These are phyloP conservation scores for Synergus itoensis DNA, from an alignment of 2,888 invertebrate genomes.

Conservation along the genomic window DNA sequence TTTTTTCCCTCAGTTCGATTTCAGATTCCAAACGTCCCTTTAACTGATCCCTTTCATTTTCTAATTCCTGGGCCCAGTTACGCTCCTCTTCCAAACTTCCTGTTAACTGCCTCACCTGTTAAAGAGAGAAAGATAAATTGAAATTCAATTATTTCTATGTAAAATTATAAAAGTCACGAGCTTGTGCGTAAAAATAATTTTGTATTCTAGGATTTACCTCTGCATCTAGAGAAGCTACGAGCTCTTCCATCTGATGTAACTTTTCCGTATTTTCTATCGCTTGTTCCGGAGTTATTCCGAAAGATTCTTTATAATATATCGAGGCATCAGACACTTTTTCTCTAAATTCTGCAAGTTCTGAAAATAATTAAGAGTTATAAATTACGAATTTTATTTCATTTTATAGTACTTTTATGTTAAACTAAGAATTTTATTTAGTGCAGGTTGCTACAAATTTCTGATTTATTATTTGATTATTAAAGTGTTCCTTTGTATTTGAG, in stretches of 20 bases:
- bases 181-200: background rate
- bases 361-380: constrained; percentile 9
- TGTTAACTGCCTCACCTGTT: constrained; percentile 70
- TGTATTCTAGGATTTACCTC: constrained; percentile 62
- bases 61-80: constrained; percentile 72
- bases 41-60: constrained; percentile 71
- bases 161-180: too few relatives aligned
- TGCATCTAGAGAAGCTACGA: constrained; percentile 71
- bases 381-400: background rate
- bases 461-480: background rate
- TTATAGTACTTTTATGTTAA: background rate
- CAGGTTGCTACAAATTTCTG: background rate
- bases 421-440: background rate
- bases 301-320: constrained; percentile 69
- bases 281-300: constrained; percentile 71
- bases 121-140: background rate
- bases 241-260: constrained; percentile 71
- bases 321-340: constrained; percentile 65
- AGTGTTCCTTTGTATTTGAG: background rate
- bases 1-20: constrained; percentile 64
- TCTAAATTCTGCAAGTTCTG: constrained; percentile 68
- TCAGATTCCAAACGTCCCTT: constrained; percentile 68
- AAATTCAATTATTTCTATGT: background rate
- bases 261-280: constrained; percentile 72
- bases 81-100: constrained; percentile 72